phyloP scores from a whole-genome alignment of 2,888 invertebrate species.

The Ormyrus nitidulus region DNA sequence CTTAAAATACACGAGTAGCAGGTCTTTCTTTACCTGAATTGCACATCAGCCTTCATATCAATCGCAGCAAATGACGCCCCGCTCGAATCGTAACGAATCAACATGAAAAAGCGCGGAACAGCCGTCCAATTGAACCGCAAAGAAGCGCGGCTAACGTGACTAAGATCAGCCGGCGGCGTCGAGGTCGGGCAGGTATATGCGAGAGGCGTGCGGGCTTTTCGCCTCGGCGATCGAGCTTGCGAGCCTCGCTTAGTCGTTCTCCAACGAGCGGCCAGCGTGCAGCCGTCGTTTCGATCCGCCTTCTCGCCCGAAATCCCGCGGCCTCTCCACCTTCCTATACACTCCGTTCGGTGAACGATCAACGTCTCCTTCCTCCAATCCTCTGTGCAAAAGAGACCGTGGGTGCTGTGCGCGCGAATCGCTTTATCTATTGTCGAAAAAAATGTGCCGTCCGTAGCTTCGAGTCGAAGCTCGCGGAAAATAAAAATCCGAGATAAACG shows the following conservation, averaged over 20 bases:
- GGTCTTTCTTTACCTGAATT: too few species aligned
- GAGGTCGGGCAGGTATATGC: background rate
- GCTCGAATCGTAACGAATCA: too few species aligned
- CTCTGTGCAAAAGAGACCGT: too few species aligned
- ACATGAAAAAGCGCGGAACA: too few species aligned
- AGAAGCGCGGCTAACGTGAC: too few species aligned
- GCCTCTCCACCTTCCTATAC: background rate
- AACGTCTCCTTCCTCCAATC: background rate
- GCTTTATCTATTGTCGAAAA: too few species aligned
- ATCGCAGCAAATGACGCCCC: too few species aligned
- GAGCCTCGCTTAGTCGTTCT: conserved; percentile 63
- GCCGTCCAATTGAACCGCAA: too few species aligned
- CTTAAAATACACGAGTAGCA: too few species aligned
- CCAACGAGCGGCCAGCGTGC: conserved; percentile 64
- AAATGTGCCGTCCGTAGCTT: background rate
- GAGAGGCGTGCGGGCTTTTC: background rate
- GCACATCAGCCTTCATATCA: too few species aligned
- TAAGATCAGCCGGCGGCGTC: background rate
- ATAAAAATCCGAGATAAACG: background rate
- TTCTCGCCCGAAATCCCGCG: background rate
- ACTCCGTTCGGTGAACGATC: background rate
- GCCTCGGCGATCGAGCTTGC: conserved; percentile 33
- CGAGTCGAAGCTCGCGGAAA: background rate
- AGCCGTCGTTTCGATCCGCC: conserved; percentile 44
- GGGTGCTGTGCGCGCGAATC: too few species aligned